Evolutionary conservation across 2,888 invertebrate species (phyloP).

Genomic region (Conops quadrifasciatus): DNA sequence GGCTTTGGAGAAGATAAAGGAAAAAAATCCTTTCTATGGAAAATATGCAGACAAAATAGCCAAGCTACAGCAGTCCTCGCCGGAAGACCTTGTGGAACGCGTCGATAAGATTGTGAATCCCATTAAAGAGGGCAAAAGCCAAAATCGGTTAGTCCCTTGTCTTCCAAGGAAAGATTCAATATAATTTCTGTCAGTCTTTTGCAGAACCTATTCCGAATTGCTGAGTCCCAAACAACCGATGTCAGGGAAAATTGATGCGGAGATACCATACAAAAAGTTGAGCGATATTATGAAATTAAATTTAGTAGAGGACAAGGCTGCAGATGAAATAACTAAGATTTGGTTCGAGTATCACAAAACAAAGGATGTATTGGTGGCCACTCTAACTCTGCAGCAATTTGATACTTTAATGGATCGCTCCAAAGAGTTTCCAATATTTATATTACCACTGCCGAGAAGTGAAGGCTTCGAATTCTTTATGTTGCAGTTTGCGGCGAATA

Average conservation of each 20-base stretch:
- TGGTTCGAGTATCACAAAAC: constrained; percentile 84
- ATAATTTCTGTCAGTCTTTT: constrained; percentile 13
- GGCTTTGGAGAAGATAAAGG: constrained; percentile 66
- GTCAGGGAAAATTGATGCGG: constrained; percentile 46
- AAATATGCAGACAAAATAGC: constrained; percentile 84
- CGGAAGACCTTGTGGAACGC: constrained; percentile 76
- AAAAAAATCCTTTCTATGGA: constrained; percentile 79
- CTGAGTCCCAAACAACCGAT: constrained; percentile 71
- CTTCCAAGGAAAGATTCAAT: not conserved
- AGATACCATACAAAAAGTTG: constrained; percentile 68
- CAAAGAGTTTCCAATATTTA: constrained; percentile 73
- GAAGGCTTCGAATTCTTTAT: constrained; percentile 89
- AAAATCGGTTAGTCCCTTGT: constrained; percentile 51
- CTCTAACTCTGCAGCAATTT: constrained; percentile 72
- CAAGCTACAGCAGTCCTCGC: constrained; percentile 76
- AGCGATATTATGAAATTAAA: constrained; percentile 81
- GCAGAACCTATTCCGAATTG: constrained; percentile 72
- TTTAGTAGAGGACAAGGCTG: constrained; percentile 74
- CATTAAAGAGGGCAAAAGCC: constrained; percentile 55
- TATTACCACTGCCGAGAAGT: constrained; percentile 81
- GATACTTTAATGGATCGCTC: constrained; percentile 70
- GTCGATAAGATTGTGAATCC: constrained; percentile 67
- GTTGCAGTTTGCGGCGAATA: constrained; percentile 76
- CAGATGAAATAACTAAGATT: constrained; percentile 76
- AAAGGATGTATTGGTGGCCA: constrained; percentile 80